Evolutionary conservation across 2,113 vertebrate species (phyloP).

Genomic region (Phyllostomus hastatus): DNA sequence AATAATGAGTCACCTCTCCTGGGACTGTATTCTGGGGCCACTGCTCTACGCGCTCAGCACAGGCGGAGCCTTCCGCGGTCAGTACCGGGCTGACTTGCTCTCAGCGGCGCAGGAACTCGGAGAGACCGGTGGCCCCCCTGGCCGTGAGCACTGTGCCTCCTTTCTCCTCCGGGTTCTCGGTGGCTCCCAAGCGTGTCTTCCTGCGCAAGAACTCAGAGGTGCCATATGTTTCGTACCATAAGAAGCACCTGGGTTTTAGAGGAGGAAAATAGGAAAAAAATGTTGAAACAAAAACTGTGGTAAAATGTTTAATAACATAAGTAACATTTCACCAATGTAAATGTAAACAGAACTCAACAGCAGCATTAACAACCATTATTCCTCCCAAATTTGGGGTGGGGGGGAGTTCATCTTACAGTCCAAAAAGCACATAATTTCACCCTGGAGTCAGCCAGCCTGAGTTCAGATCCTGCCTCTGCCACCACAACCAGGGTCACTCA

Average conservation of each 20-base stretch:
- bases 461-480: not conserved
- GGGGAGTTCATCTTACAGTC: too few species aligned
- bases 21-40: not conserved
- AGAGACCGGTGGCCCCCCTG: too few species aligned
- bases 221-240: too few species aligned
- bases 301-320: too few species aligned
- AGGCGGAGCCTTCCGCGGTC: too few species aligned
- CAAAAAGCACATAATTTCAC: not conserved
- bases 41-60: not conserved
- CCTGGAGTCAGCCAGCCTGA: not conserved
- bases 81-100: rapidly evolving
- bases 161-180: not conserved
- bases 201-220: not conserved
- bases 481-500: not conserved
- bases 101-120: not conserved
- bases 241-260: too few species aligned
- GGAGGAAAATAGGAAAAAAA: too few species aligned
- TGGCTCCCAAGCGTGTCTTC: not conserved
- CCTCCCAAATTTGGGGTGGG: too few species aligned
- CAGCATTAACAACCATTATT: too few species aligned
- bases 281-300: too few species aligned
- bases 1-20: not conserved
- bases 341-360: too few species aligned
- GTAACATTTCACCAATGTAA: too few species aligned
- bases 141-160: not conserved